Evolutionary conservation across 2,888 invertebrate species (phyloP), one percentile per base, ranked within the genome.

Genomic region (Cryptocheilus praepositus): DNA sequence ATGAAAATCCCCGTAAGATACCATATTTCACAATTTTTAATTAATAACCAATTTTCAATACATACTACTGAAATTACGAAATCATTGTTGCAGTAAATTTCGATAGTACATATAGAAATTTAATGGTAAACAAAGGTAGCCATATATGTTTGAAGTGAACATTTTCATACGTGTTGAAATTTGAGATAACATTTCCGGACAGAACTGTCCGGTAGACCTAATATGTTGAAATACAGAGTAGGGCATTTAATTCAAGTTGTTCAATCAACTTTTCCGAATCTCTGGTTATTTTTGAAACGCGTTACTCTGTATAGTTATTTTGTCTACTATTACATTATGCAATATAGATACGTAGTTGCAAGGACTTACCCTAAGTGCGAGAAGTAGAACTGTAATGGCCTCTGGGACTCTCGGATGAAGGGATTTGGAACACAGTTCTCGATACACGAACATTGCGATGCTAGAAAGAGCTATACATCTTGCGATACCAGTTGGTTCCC

Each of bases 401-500:
- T 94, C 94, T 54, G 92, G 91, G 68, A 93, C 90, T 81, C 92
- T 92, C 54, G 92, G 89, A 88, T 94, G 93, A 74, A 91, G 90
- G 13, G 91, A 91, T 76, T 90, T 90, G 83, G 92, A 92, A 22
- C 90, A 90, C 56, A 91, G 85, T 86, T 94, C 94, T 84, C 93
- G 92, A 81, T 94, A 94, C 19, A 93, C 89, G 85, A 93, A 94
- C 81, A 94, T 92, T 0, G 96, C 95, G 61, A 98, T 91, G 58
- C 96, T 95, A 64, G 96, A 95, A 2, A 98, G 91, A 44, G 97
- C 96, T 74, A 97, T 94, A 83, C 96, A 96, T 73, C 98, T 92
- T 25, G 97, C 97, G 83, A 94, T 92, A 18, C 94, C 96, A 61
- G 95, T 94, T 67, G 96, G 96, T 90, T 98, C 98, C 56, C 95